phyloP scores from a whole-genome alignment of 2,797 vertebrate species.

The Parotocinclus haroldoi region DNA sequence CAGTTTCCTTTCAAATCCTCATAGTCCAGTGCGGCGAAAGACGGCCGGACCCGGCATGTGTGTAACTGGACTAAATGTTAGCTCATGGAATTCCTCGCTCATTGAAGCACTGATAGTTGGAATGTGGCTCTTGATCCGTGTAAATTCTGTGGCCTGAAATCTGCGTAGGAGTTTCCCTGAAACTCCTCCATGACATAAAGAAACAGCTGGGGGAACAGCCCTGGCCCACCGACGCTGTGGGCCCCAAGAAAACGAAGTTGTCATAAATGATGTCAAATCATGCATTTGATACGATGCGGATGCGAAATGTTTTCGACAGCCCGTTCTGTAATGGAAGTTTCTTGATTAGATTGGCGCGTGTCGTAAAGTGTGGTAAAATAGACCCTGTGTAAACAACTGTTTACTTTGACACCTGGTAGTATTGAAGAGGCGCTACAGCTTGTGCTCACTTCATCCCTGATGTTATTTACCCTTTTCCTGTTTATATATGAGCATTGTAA shows the following conservation, averaged over 20 bases:
- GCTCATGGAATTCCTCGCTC: slow-evolving; percentile 53
- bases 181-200: slow-evolving; percentile 47
- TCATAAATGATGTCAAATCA: slow-evolving; percentile 38
- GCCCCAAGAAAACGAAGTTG: slow-evolving; percentile 27
- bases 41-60: neutral
- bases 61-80: slow-evolving; percentile 48
- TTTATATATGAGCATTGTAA: no score
- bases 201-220: slow-evolving; percentile 53
- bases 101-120: slow-evolving; percentile 33
- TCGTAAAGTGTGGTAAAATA: neutral
- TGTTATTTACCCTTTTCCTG: no score
- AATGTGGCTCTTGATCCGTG: slow-evolving; percentile 53
- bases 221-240: slow-evolving; percentile 16
- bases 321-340: neutral
- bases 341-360: neutral
- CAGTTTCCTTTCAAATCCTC: neutral
- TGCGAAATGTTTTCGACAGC: slow-evolving; percentile 12
- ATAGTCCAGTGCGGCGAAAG: slow-evolving; percentile 7
- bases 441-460: no score
- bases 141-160: slow-evolving; percentile 51
- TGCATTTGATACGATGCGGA: slow-evolving; percentile 15
- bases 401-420: neutral
- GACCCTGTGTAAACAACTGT: slow-evolving; percentile 2
- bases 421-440: neutral
- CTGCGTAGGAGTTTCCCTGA: slow-evolving; percentile 48